Evolutionary conservation across 2,113 vertebrate genomes (phyloP), one percentile per base, ranked within the genome.

Genomic region (Drymodes brunneopygia): DNA sequence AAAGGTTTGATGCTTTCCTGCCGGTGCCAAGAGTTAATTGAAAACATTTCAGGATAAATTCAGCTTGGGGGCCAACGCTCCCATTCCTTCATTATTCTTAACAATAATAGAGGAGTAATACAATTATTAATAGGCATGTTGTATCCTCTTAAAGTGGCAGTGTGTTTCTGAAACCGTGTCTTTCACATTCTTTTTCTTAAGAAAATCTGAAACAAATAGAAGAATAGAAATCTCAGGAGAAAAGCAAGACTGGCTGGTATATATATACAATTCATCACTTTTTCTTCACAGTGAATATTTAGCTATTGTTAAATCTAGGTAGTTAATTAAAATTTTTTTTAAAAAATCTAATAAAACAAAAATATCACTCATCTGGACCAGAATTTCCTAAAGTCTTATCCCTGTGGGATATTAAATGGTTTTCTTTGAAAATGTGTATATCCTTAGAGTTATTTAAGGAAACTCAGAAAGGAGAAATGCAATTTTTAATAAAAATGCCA

Each of bases 41-140:
- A 99, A 99, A 99, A 98, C 98, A 98, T 98, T 98, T 98, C 98
- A 97, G 97, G 96, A 97, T 98, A 98, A 99, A 98, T 98, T 98
- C 96, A 93, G 97, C 97, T 98, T 95, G 93, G 97, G 97, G 98
- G 98, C 97, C 96, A 97, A 95, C 1, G 86, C 97, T 98, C 97
- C 97, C 97, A 98, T 97, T 96, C 97, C 97, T 98, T 98, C 98
- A 98, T 98, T 98, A 98, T 98, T 98, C 98, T 97, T 97, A 97
- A 98, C 97, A 98, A 98, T 98, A 98, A 98, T 98, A 98, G 98
- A 98, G 95, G 97, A 98, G 97, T 97, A 98, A 98, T 98, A 98
- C 98, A 98, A 98, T 98, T 98, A 98, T 98, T 98, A 98, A 98
- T 96, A 97, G 96, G 95, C 97, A 97, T 97, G 97, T 86, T 97